A percentile compares a stretch with the other conserved stretches of the same genome.
Evolutionary conservation across 2,797 vertebrate genomes (phyloP).

Genomic region (Pipistrellus nathusii): DNA sequence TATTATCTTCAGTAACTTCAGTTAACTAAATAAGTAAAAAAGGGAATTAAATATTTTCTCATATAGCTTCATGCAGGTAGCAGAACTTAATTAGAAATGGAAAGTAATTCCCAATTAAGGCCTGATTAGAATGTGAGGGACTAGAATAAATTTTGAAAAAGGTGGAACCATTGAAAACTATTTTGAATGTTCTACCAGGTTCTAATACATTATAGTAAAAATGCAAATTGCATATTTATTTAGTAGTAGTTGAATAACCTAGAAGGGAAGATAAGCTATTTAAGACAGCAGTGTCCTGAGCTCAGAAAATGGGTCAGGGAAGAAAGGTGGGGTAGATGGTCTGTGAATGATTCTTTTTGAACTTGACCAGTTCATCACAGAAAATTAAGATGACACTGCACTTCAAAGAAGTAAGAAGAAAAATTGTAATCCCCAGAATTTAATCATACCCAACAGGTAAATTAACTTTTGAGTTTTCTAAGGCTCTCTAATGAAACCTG

Average conservation of each 20-base stretch:
- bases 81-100: slow-evolving; percentile 41
- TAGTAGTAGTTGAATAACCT: background rate
- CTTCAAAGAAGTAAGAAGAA: background rate
- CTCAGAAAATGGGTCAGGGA: background rate
- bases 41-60: background rate
- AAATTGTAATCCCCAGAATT: background rate
- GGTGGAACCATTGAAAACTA: background rate
- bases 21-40: slow-evolving; percentile 5
- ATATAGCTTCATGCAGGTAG: background rate
- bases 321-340: background rate
- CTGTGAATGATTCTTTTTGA: background rate
- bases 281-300: background rate
- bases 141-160: background rate
- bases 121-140: background rate
- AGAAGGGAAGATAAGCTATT: background rate
- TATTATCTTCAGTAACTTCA: slow-evolving; percentile 26
- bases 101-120: background rate
- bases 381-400: background rate
- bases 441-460: background rate
- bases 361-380: background rate
- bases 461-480: background rate
- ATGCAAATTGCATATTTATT: background rate
- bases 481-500: background rate
- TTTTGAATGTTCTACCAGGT: background rate
- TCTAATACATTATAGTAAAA: background rate